Percentiles rank a stretch among this genome's conserved stretches.
phyloP scores from a whole-genome alignment of 1,140 invertebrate species.

The Scaptomyza montana region DNA sequence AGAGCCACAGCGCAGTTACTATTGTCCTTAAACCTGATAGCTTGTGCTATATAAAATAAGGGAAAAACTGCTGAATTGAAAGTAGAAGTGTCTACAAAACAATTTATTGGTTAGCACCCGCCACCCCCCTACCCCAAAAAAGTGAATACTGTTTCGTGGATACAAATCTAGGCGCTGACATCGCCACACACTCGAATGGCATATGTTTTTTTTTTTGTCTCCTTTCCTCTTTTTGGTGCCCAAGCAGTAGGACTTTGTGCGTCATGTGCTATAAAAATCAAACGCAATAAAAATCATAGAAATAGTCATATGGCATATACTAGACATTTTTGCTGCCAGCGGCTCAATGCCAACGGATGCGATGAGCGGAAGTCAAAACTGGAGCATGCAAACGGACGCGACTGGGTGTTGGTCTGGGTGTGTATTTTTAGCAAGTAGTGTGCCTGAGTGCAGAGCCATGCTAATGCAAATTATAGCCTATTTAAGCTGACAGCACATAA shows the following conservation, averaged over 20 bases:
- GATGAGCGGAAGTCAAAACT: constrained; percentile 56
- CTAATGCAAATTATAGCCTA: constrained; percentile 82
- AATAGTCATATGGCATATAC: constrained; percentile 29
- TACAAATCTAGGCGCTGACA: constrained; percentile 71
- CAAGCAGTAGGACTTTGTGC: constrained; percentile 44
- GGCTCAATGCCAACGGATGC: constrained; percentile 36
- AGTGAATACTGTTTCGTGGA: constrained; percentile 61
- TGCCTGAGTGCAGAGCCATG: constrained; percentile 71
- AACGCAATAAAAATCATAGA: constrained; percentile 74
- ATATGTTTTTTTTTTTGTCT: constrained; percentile 43
- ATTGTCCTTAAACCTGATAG: constrained; percentile 65
- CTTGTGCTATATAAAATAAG: constrained; percentile 4
- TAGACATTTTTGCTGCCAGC: constrained; percentile 1
- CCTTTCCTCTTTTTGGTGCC: neutral
- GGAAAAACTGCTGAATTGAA: constrained; percentile 23
- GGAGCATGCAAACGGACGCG: constrained; percentile 45
- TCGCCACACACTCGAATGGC: constrained; percentile 63
- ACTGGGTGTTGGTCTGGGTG: neutral
- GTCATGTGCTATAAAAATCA: constrained; percentile 76
- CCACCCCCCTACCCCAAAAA: no score
- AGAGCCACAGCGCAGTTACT: constrained; percentile 35
- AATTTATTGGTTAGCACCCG: constrained; percentile 55
- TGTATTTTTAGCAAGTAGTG: constrained; percentile 45
- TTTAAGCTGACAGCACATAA: constrained; percentile 63
- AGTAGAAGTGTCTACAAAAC: constrained; percentile 39